These are phyloP conservation scores for Baryphthengus martii DNA, from an alignment of 2,113 vertebrate species.

Conservation along the genomic window DNA sequence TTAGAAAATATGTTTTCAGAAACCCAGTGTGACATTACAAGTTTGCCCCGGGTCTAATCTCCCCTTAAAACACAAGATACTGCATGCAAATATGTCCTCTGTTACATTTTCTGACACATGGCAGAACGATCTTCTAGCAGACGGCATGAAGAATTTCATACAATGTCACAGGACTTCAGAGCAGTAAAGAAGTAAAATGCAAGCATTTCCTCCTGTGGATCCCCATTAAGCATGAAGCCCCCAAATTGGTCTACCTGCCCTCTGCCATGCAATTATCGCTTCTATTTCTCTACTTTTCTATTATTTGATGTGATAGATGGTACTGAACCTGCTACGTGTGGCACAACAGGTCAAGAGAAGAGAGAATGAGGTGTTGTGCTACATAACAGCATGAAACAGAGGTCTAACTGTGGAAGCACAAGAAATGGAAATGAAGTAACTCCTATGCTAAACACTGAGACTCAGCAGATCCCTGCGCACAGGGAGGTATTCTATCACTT, in stretches of 20 bases:
- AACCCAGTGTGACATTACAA: neutral
- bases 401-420: neutral
- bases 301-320: neutral
- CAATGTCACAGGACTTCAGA: neutral
- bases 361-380: neutral
- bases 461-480: neutral
- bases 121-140: neutral
- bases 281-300: neutral
- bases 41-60: neutral
- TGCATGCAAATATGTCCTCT: neutral
- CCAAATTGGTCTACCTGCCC: neutral
- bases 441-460: neutral
- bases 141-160: neutral
- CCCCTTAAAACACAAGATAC: neutral
- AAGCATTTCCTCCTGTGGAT: neutral
- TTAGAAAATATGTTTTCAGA: conserved; percentile 35
- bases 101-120: neutral
- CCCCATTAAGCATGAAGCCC: neutral
- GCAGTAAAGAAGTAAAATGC: neutral
- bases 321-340: neutral
- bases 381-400: neutral
- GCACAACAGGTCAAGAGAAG: neutral
- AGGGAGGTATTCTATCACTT: neutral
- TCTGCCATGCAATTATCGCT: neutral
- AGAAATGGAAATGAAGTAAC: neutral